Evolutionary conservation across 2,888 invertebrate genomes (phyloP).

Genomic region (Antheraea yamamai): DNA sequence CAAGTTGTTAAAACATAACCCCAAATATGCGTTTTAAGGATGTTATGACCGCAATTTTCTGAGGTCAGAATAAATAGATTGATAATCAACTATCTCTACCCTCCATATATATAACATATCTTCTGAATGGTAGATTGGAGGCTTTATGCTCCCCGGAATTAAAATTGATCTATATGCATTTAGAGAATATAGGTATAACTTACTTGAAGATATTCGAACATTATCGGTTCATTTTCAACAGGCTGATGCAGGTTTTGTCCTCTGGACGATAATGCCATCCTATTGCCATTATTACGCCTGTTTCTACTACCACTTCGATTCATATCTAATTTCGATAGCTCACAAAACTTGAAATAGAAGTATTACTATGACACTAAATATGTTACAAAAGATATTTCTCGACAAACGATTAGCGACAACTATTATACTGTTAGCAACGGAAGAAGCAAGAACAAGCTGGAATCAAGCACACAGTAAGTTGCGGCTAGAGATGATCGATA

Average conservation of each 20-base stretch:
- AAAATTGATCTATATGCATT: not conserved
- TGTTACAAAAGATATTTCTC: not conserved
- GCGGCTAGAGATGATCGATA: no score
- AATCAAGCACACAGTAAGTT: no score
- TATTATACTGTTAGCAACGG: no score
- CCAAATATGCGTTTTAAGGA: no score
- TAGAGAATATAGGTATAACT: not conserved
- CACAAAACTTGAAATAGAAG: not conserved
- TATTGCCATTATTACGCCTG: slow-evolving; percentile 2
- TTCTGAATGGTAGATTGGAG: not conserved
- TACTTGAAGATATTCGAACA: not conserved
- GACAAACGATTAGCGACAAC: not conserved
- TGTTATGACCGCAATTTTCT: no score
- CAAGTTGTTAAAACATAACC: no score
- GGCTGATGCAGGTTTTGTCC: not conserved
- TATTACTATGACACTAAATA: not conserved
- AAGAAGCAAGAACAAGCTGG: no score
- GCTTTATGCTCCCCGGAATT: not conserved
- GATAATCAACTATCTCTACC: no score
- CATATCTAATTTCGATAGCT: not conserved
- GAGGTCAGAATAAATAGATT: no score
- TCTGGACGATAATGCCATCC: not conserved
- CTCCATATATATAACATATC: no score
- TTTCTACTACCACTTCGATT: not conserved
- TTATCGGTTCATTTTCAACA: not conserved